A percentile compares a stretch with the other conserved stretches of the same genome.
These are phyloP conservation scores for Argyresthia albistria DNA, from an alignment of 2,888 invertebrate species.

Conservation along the genomic window DNA sequence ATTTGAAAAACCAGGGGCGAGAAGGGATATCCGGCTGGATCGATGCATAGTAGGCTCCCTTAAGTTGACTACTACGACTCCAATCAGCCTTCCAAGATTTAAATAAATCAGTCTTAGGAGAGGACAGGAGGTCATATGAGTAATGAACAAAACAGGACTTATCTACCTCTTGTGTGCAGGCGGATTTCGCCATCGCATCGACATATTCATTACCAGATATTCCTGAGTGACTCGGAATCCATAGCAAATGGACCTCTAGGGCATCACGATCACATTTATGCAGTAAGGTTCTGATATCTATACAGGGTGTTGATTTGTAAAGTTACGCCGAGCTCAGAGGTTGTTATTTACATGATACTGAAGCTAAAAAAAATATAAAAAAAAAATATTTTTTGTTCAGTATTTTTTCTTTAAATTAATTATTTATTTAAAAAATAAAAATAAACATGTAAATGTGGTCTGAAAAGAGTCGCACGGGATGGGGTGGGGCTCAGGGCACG, in stretches of 20 bases:
- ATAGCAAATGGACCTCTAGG: not conserved
- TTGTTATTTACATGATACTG: too few relatives aligned
- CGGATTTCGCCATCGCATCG: not conserved
- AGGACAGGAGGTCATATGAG: not conserved
- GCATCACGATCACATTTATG: not conserved
- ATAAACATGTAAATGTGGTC: too few relatives aligned
- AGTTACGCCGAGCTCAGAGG: too few relatives aligned
- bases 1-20: not conserved
- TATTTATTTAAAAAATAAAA: too few relatives aligned
- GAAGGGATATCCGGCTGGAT: not conserved
- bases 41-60: not conserved
- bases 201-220: not conserved
- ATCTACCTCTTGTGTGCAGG: not conserved
- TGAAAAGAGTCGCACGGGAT: too few relatives aligned
- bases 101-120: not conserved
- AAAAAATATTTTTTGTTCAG: too few relatives aligned
- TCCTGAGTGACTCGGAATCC: slow-evolving; percentile 4
- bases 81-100: not conserved
- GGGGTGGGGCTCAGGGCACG: too few relatives aligned
- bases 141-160: not conserved
- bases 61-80: not conserved
- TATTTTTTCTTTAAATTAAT: too few relatives aligned
- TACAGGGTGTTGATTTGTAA: not conserved
- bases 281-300: not conserved
- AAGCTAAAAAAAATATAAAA: too few relatives aligned